Conservation (phyloP, 2,113 vertebrate genomes). For the Catharus fuscescens region DNA sequence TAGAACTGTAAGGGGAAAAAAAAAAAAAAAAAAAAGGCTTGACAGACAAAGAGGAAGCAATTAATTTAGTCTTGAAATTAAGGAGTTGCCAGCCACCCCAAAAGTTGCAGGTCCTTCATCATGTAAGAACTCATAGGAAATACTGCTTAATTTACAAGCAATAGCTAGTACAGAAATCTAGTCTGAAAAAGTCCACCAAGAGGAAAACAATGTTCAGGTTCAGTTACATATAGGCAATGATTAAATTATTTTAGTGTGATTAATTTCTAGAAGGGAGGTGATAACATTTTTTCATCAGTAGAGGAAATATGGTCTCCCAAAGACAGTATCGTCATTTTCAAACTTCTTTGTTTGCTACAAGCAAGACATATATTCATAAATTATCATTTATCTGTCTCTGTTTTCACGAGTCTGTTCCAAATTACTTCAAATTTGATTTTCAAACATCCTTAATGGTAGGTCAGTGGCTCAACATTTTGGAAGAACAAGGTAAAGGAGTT, state of each 20-base stretch:
- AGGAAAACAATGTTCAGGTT: background rate
- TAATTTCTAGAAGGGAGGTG: background rate
- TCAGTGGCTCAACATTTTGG: fast-evolving
- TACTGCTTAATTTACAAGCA: background rate
- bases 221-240: background rate
- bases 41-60: background rate
- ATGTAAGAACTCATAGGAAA: background rate
- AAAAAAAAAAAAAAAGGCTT: background rate
- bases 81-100: background rate
- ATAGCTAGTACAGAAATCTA: background rate
- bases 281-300: background rate
- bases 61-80: background rate
- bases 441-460: background rate
- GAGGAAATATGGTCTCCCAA: background rate
- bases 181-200: background rate
- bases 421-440: background rate
- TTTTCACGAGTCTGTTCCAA: background rate
- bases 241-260: background rate
- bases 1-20: background rate
- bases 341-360: background rate
- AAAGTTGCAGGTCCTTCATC: background rate
- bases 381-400: background rate
- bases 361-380: background rate
- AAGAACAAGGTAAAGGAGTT: background rate
- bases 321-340: background rate